Base-by-base conservation (phyloP, 2,888 invertebrate species). In the Carabus problematicus region DNA sequence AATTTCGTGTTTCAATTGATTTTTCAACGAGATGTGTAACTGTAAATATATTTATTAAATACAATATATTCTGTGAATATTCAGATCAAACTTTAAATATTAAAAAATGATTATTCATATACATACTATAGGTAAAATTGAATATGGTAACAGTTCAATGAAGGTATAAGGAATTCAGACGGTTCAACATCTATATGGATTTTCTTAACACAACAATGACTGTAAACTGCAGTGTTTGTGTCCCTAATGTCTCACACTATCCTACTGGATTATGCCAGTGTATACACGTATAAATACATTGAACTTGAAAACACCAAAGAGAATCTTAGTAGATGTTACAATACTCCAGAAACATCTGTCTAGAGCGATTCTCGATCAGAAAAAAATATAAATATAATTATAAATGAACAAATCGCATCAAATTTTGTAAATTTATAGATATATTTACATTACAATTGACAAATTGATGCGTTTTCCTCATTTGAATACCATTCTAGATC, bases 21-120 rank as follows among this genome's bases (percentile, higher is more conserved):
- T 55, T 61, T 61, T 64, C 55, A 64, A 55, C 55, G 56, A 55
- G 29, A 45, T 45, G 14, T 52, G 40, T 64, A 55, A 61, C 43
- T 64, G 56, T 12, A 45, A 45, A 64, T 52, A 52, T 63, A 63
- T 52, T 63, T 54, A 63, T 63, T 63, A 56, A 64, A 55, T 52
- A 45, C 64, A 64, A 64, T 64, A 45, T 64, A 64, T 64, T 64
- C 55, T 64, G 56, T 64, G 56, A 64, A 64, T 56, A 64, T 41
- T 43, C 56, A 54, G 64, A 54, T 64, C 64, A 64, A 64, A 42
- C n/a, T 52, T 54, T 47, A 61, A 52, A 16, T 16, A 14, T 14
- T 12, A 45, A 12, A 45, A 45, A 45, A 45, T 45, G 2, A 45
- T 12, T 45, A 29, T 29, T 29, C 29, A 29, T 29, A 29, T 29